Evolutionary conservation across 2,113 vertebrate species (phyloP).

Genomic region (Callospermophilus lateralis): DNA sequence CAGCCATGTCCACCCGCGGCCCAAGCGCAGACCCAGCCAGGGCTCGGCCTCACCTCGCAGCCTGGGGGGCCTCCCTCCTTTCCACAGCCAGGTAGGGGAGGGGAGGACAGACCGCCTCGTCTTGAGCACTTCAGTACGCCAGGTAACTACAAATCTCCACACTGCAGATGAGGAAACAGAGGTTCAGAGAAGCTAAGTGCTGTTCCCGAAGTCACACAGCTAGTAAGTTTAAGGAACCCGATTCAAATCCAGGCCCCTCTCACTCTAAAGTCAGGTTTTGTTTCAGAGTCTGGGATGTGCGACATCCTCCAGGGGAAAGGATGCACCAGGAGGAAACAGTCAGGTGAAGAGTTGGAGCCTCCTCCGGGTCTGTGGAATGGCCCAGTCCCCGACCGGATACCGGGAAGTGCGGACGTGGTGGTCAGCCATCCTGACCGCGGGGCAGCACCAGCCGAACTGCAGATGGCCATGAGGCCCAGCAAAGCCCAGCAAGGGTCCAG

Average conservation of each 20-base stretch:
- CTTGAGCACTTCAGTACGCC: no score
- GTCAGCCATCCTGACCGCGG: accelerated
- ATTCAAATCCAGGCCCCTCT: background rate
- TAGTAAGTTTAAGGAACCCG: background rate
- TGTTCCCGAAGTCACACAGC: background rate
- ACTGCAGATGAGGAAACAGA: background rate
- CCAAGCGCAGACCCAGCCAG: background rate
- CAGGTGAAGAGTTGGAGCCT: background rate
- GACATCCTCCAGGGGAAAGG: background rate
- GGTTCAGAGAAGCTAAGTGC: background rate
- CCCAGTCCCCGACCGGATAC: no score
- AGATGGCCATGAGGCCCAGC: background rate
- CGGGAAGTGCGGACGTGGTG: accelerated
- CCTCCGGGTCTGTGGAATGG: no score
- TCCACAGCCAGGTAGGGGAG: no score
- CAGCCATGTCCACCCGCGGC: background rate
- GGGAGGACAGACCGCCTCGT: background rate
- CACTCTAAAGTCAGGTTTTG: background rate
- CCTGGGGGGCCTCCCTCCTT: background rate
- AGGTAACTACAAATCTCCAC: background rate
- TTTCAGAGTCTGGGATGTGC: background rate
- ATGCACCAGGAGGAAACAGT: accelerated
- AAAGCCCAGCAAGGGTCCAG: accelerated
- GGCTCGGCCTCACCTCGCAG: background rate
- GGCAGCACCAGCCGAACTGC: background rate